phyloP scores from a whole-genome alignment of 2,888 invertebrate species.

The Chironomus tentans region DNA sequence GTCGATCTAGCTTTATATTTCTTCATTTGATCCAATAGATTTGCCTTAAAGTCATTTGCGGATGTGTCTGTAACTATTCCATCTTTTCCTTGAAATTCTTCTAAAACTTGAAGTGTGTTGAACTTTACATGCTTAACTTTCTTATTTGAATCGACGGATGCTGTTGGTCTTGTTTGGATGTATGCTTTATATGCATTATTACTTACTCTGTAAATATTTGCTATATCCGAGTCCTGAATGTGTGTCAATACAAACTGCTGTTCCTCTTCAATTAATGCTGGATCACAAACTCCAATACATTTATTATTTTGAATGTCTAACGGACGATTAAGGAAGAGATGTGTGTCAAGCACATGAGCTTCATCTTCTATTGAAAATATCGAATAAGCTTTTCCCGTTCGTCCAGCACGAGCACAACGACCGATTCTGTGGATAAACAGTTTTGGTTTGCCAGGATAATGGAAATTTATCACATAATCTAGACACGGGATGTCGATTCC shows the following conservation, averaged over 20 bases:
- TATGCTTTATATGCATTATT: constrained; percentile 89
- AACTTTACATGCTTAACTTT: constrained; percentile 71
- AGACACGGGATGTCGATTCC: constrained; percentile 95
- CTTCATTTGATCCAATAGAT: constrained; percentile 38
- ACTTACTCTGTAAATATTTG: constrained; percentile 62
- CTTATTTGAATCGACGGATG: constrained; percentile 81
- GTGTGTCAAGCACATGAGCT: constrained; percentile 87
- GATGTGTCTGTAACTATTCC: background rate
- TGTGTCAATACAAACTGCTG: constrained; percentile 64
- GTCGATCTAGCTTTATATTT: constrained; percentile 34
- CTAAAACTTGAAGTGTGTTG: constrained; percentile 46
- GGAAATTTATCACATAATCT: constrained; percentile 92
- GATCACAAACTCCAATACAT: constrained; percentile 64
- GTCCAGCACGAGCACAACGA: constrained; percentile 91
- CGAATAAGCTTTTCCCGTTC: constrained; percentile 84
- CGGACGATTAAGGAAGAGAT: constrained; percentile 79
- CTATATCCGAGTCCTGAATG: constrained; percentile 70
- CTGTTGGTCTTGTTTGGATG: constrained; percentile 72
- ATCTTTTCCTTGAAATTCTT: constrained; percentile 34
- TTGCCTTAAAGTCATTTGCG: constrained; percentile 36
- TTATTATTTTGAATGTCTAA: constrained; percentile 43
- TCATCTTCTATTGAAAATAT: constrained; percentile 84
- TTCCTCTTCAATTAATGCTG: constrained; percentile 71
- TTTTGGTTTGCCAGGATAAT: constrained; percentile 95
- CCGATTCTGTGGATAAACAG: constrained; percentile 97